Percentiles rank a stretch among this genome's conserved stretches.
phyloP scores from a whole-genome alignment of 1,140 invertebrate species.

The Anastrepha ludens region DNA sequence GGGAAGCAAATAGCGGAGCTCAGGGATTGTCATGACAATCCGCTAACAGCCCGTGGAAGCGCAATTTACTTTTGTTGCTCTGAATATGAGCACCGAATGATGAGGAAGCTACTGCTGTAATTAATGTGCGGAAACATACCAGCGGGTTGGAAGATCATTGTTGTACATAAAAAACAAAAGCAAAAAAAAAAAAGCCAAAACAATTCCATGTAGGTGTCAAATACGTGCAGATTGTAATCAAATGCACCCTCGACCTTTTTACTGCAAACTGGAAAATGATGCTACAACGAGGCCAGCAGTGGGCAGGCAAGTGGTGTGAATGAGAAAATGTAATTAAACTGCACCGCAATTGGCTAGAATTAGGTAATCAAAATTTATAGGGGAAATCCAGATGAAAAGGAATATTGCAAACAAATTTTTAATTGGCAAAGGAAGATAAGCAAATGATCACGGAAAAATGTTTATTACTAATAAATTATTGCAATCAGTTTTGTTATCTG shows the following conservation, averaged over 20 bases:
- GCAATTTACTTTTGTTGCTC: neutral
- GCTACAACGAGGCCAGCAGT: neutral
- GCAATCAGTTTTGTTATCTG: too few species aligned
- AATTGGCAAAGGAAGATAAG: too few species aligned
- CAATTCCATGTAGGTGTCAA: neutral
- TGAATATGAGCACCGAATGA: neutral
- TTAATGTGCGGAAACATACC: neutral
- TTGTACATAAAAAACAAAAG: too few species aligned
- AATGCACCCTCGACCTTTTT: neutral
- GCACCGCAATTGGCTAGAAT: neutral
- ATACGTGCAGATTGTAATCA: conserved; percentile 29
- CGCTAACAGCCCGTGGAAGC: neutral
- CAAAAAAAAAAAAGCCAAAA: neutral
- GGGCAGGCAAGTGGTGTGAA: neutral
- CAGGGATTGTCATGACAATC: neutral
- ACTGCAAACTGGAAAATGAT: neutral
- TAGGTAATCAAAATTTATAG: neutral
- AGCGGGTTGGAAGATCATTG: neutral
- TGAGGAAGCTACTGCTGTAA: neutral
- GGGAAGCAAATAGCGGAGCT: neutral
- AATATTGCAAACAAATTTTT: too few species aligned
- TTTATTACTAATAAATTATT: too few species aligned
- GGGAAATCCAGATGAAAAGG: too few species aligned
- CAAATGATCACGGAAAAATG: too few species aligned
- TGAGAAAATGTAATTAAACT: conserved; percentile 14